Evolutionary conservation across 37 sponge, comb jelly and placozoan species (phyloP).

Genomic region (Crambe crambe): DNA sequence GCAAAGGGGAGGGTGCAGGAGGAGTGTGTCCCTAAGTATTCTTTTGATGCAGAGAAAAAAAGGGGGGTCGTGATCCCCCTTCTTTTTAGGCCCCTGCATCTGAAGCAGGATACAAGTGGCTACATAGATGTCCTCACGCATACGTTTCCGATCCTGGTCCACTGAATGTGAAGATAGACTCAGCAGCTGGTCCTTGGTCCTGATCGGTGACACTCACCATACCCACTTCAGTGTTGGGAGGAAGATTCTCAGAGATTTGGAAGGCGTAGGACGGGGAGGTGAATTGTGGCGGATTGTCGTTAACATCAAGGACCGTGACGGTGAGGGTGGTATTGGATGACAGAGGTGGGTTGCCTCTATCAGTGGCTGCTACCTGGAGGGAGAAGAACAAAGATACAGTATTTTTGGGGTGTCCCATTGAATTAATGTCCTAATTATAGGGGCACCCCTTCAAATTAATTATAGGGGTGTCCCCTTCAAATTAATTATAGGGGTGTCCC

Average conservation of each 20-base stretch:
- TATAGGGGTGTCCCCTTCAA: too few relatives aligned
- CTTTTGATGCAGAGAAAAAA: too few relatives aligned
- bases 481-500: too few relatives aligned
- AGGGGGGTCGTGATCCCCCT: too few relatives aligned
- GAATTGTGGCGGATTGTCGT: constrained; percentile 45
- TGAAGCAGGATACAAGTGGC: too few relatives aligned
- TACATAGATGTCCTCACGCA: too few relatives aligned
- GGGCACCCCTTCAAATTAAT: too few relatives aligned
- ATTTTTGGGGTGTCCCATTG: too few relatives aligned
- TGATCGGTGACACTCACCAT: constrained; percentile 9
- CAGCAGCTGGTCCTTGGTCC: constrained; percentile 27
- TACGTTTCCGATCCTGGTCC: constrained; percentile 16
- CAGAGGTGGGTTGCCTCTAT: constrained; percentile 54
- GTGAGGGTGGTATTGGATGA: constrained; percentile 16
- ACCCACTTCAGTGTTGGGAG: constrained; percentile 1
- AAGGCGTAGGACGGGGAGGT: background rate
- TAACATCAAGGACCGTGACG: constrained; percentile 26
- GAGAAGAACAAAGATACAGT: constrained; percentile 15
- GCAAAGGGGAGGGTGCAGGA: too few relatives aligned
- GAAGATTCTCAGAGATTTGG: constrained; percentile 24
- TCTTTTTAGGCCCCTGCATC: too few relatives aligned
- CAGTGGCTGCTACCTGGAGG: constrained; percentile 51
- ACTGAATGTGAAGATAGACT: background rate
- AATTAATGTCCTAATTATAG: too few relatives aligned
- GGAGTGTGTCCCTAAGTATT: too few relatives aligned